Evolutionary conservation across 2,113 vertebrate genomes (phyloP), one percentile per base, ranked within the genome.

Genomic region (Rhinolophus sinicus): DNA sequence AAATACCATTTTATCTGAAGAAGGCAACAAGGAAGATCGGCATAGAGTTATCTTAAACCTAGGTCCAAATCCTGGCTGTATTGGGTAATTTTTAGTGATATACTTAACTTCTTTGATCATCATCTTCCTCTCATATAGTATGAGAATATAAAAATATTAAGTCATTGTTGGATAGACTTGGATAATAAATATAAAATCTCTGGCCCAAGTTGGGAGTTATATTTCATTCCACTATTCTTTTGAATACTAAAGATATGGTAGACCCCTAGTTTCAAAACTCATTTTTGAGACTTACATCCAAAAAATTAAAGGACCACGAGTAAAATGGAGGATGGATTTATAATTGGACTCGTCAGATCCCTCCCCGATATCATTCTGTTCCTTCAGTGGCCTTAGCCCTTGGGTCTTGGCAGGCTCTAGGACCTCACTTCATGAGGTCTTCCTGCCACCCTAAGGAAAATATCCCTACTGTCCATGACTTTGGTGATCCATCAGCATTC

Each of bases 71-170:
- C 19, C 47, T 88, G n/a, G 18, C 52, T 50, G 47, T 52, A 28
- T 24, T 5, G 30, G 14, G 50, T 89, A 44, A 67, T 94, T 89
- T 92, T 72, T 60, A 93, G 14, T 60, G 38, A 88, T 35, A 47
- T 91, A 47, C 58, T 88, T 69, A 67, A 54, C 30, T 82, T 93
- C 5, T 54, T 83, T 56, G 54, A 95, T 26, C n/a, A 8, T 80
- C 65, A 62, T 73, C 38, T 33, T 81, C 21, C 33, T 92, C 47
- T 92, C 87, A 33, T 87, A 4, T 40, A 24, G 58, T 70, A 47
- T 70, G 62, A 15, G 75, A 80, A 83, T 98, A 56, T 62, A 54
- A 94, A 93, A 89, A 47, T 85, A 75, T 38, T 65, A 33, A 92
- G 24, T 65, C 50, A 44, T 76, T n/a, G 4, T 77, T 52, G 4